A percentile compares a stretch with the other conserved stretches of the same genome.
Conservation (phyloP, 2,888 invertebrate genomes). For the Sisyra nigra region DNA sequence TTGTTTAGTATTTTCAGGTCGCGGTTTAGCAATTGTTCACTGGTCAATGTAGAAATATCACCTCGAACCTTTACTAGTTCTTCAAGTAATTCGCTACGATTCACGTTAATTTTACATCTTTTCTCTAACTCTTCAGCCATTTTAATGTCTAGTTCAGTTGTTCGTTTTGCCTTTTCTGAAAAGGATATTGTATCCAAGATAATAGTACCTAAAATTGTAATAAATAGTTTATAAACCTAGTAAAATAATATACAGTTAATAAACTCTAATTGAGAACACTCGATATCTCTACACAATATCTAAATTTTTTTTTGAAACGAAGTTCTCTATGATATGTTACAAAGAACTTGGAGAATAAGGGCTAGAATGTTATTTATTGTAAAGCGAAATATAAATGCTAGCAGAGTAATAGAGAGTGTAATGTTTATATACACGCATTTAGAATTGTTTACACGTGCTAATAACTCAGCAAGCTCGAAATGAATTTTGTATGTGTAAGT, state of each 20-base stretch:
- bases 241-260: not conserved
- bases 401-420: too few species aligned
- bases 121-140: slow-evolving; percentile 40
- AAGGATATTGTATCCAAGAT: slow-evolving; percentile 69
- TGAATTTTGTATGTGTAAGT: too few species aligned
- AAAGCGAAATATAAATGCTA: too few species aligned
- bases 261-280: not conserved
- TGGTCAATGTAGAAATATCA: slow-evolving; percentile 45
- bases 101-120: slow-evolving; percentile 26
- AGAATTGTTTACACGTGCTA: too few species aligned
- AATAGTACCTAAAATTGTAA: slow-evolving; percentile 48
- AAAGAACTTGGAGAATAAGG: too few species aligned
- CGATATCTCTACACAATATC: too few species aligned
- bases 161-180: slow-evolving; percentile 45
- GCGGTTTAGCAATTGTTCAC: slow-evolving; percentile 52
- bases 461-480: too few species aligned
- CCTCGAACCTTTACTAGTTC: slow-evolving; percentile 44
- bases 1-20: slow-evolving; percentile 54
- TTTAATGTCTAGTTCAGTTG: slow-evolving; percentile 45
- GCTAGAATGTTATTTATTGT: too few species aligned
- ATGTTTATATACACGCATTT: too few species aligned
- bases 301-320: too few species aligned
- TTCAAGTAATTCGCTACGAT: slow-evolving; percentile 30
- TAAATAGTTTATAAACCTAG: slow-evolving; percentile 8
- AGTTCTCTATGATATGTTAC: too few species aligned